Base-by-base conservation (phyloP, 2,888 invertebrate species). In the Pseudococcus viburni region DNA sequence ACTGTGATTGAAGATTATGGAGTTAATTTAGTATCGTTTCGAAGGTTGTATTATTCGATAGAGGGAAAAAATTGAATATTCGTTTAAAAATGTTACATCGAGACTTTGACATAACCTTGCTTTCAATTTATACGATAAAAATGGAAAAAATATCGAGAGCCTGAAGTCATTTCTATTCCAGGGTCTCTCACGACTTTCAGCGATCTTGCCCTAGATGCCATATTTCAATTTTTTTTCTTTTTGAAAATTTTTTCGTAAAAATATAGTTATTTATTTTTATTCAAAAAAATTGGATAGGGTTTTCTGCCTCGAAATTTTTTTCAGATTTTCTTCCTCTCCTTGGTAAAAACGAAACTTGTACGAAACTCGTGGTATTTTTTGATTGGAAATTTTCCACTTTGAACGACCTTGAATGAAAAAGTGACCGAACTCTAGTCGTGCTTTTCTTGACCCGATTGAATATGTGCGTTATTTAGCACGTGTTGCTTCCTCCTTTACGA, bases 371-470 rank as follows among this genome's bases (percentile, higher is more conserved):
- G 26, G 59, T 59, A 59, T 59, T 19, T 19, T 59, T 59, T 59
- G n/a, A 19, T 5, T 19, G 59, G 7, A 59, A 59, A 59, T 19
- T 19, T 59, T 59, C 11, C n/a, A 59, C 6, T 59, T n/a, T n/a
- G 19, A 33, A 19, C 19, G 59, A 7, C 59, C 59, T 59, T 59
- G 59, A 59, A 7, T 6, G 19, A 59, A 59, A 59, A 59, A 59
- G 59, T 59, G 19, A 59, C 59, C 59, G 59, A 59, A 19, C 59
- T 59, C 59, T 59, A 3, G 19, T 59, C 59, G 59, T 59, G 59
- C n/a, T 59, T 59, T 59, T 59, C 59, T 59, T 59, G 59, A 59
- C 59, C 59, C 59, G 59, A 59, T 19, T 59, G 59, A 59, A 19
- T 59, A 59, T 19, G 19, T 59, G n/a, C 19, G 19, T 7, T 59